Evolutionary conservation across 2,797 vertebrate species (phyloP), one percentile per base, ranked within the genome.

Genomic region (Okamejei kenojei): DNA sequence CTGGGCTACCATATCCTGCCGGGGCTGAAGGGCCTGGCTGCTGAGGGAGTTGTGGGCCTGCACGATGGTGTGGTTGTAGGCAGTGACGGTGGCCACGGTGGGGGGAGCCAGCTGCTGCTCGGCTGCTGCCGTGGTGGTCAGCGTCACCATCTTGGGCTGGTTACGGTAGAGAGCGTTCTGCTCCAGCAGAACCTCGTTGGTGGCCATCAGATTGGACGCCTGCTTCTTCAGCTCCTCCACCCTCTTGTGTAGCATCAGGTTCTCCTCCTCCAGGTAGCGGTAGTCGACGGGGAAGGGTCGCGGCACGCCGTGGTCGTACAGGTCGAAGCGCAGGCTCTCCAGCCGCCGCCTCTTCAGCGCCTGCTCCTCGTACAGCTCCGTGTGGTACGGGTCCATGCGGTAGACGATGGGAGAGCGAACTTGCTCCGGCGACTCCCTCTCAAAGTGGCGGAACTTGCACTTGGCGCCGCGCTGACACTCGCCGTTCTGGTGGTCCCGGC

Each of bases 11-110:
- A 99, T 94, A 94, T 99, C 98, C 95, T 98, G 98, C 2, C 98
- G 97, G 6, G 98, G 97, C 95, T 98, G 98, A 45, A 99, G 96
- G 32, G 98, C 98, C 23, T 98, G 98, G 93, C 97, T 98, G 97
- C 98, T 99, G 94, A 99, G 97, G 15, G 99, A 99, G 93, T 98
- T 99, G 96, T 99, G 99, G 0, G 99, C 99, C 97, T 99, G 99
- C 0, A 98, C 98, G 1, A 99, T 99, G 96, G 98, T 97, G 94
- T 99, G 98, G 94, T 98, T 99, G 96, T 99, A 99, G 95, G 98
- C 98, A 95, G 98, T 97, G 0, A 99, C 97, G 4, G 98, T 96
- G 3, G 98, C 98, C 93, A 99, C 98, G 0, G 98, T 96, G 93
- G 98, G 97, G 0, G 95, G 80, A 0, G 81, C 97, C 95, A 99